phyloP scores from a whole-genome alignment of 2,888 invertebrate species.

The Plutella xylostella region DNA sequence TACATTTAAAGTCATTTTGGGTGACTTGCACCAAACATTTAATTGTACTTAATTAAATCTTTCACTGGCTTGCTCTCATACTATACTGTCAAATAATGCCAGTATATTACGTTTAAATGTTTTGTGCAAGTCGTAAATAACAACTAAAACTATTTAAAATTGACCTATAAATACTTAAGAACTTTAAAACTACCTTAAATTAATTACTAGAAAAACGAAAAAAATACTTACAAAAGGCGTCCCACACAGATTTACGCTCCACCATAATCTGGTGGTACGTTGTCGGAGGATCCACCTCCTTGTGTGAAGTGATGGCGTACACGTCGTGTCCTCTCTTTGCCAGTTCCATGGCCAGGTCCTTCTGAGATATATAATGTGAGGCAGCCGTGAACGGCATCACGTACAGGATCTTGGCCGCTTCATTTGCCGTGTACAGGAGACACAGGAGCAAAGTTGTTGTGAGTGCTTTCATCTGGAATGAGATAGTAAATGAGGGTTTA shows the following conservation, averaged over 20 bases:
- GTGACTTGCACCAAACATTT: too few relatives aligned
- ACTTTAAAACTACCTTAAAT: too few relatives aligned
- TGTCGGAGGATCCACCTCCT: conserved; percentile 11
- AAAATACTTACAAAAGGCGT: conserved; percentile 15
- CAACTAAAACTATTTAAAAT: too few relatives aligned
- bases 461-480: too few relatives aligned
- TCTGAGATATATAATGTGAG: conserved; percentile 17
- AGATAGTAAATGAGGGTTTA: too few relatives aligned
- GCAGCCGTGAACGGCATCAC: conserved; percentile 16
- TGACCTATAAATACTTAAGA: too few relatives aligned
- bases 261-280: conserved; percentile 15
- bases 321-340: conserved; percentile 17
- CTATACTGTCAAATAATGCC: too few relatives aligned
- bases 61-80: too few relatives aligned
- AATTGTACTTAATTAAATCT: too few relatives aligned
- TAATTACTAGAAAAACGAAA: not conserved
- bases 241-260: conserved; percentile 9
- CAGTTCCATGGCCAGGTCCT: conserved; percentile 14
- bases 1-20: too few relatives aligned
- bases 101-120: too few relatives aligned
- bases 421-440: not conserved
- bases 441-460: not conserved
- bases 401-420: conserved; percentile 16
- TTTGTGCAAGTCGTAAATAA: too few relatives aligned
- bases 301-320: conserved; percentile 14